phyloP scores from a whole-genome alignment of 2,888 invertebrate species.

The Villa cingulata region DNA sequence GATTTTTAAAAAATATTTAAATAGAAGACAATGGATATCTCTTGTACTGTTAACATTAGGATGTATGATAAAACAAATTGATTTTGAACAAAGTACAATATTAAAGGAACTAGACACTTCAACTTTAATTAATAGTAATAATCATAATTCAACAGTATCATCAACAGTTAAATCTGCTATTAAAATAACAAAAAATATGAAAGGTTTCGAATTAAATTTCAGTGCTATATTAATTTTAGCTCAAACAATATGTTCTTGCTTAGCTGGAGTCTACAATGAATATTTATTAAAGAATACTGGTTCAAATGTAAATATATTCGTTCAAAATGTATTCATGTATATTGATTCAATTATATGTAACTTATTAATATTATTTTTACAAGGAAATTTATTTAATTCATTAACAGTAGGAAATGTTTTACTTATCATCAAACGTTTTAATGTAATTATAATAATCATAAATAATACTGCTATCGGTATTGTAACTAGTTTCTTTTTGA shows the following conservation, averaged over 20 bases:
- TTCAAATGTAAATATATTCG: constrained; percentile 70
- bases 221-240: constrained; percentile 53
- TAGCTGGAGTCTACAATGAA: constrained; percentile 94
- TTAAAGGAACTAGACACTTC: background rate
- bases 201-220: constrained; percentile 40
- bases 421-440: constrained; percentile 47
- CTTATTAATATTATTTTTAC: constrained; percentile 50
- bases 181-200: constrained; percentile 26
- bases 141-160: constrained; percentile 1
- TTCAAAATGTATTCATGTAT: constrained; percentile 94
- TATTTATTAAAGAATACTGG: constrained; percentile 79
- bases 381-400: constrained; percentile 49
- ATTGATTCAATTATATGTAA: constrained; percentile 89
- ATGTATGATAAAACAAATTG: constrained; percentile 78
- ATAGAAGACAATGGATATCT: constrained; percentile 76
- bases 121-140: constrained; percentile 1
- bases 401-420: constrained; percentile 43
- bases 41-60: constrained; percentile 73
- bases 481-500: constrained; percentile 84
- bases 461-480: constrained; percentile 89
- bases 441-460: constrained; percentile 66
- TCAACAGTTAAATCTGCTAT: constrained; percentile 9
- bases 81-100: constrained; percentile 3
- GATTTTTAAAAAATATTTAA: constrained; percentile 70
- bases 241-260: constrained; percentile 80